Evolutionary conservation across 2,888 invertebrate genomes (phyloP).

Genomic region (Drosophila fulvimacula): DNA sequence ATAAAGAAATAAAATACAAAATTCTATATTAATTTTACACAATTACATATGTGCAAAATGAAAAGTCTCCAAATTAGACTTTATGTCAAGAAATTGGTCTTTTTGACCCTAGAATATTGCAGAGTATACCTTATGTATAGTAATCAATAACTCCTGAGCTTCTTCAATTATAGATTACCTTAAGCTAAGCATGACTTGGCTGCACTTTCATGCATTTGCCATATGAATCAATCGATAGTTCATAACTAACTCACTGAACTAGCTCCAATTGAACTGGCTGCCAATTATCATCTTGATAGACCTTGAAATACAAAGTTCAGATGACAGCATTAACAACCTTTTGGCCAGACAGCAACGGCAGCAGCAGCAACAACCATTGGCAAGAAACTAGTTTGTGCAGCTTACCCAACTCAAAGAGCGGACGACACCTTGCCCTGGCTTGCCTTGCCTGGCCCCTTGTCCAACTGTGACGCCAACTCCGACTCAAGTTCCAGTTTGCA

Average conservation of each 20-base stretch:
- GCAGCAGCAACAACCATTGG: slow-evolving; percentile 3
- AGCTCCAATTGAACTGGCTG: neutral
- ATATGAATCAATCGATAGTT: neutral
- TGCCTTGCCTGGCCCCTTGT: slow-evolving; percentile 6
- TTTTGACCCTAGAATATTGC: too few relatives aligned
- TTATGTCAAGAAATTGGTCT: too few relatives aligned
- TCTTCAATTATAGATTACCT: neutral
- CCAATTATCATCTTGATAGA: slow-evolving; percentile 22
- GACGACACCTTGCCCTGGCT: slow-evolving; percentile 46
- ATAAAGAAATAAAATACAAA: too few relatives aligned
- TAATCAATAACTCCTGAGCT: too few relatives aligned
- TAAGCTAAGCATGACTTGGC: neutral
- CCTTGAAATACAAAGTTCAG: slow-evolving; percentile 47
- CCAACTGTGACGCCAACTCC: slow-evolving; percentile 25
- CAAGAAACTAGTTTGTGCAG: slow-evolving; percentile 54
- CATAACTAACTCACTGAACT: neutral
- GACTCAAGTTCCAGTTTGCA: slow-evolving; percentile 46
- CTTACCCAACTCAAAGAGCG: slow-evolving; percentile 58
- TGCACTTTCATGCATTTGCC: neutral
- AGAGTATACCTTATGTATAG: too few relatives aligned
- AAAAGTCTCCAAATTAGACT: too few relatives aligned
- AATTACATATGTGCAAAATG: too few relatives aligned
- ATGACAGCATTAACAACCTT: slow-evolving; percentile 53
- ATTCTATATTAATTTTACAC: too few relatives aligned
- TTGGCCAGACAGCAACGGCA: slow-evolving; percentile 6